phyloP scores from a whole-genome alignment of 1,140 invertebrate species.

The Magallana gigas region DNA sequence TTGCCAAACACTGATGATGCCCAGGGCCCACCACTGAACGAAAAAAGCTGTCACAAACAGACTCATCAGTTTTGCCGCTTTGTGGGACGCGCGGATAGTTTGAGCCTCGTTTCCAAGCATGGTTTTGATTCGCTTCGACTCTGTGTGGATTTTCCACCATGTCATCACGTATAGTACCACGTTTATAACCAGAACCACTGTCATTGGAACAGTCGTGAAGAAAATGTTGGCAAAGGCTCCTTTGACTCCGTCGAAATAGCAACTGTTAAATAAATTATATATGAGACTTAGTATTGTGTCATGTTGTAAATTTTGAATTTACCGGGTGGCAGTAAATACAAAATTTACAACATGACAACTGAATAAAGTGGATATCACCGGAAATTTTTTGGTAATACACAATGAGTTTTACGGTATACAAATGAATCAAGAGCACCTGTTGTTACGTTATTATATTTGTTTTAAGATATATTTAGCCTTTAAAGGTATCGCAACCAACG shows the following conservation, averaged over 20 bases:
- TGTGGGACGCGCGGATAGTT: conserved; percentile 46
- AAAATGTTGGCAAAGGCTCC: conserved; percentile 55
- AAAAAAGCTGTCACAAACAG: conserved; percentile 62
- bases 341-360: too few species aligned
- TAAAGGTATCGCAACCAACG: too few species aligned
- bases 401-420: too few species aligned
- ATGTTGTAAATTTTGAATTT: too few species aligned
- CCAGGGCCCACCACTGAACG: conserved; percentile 64
- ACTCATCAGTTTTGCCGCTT: conserved; percentile 59
- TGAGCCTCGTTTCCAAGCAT: conserved; percentile 42
- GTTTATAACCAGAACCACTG: conserved; percentile 56
- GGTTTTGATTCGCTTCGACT: conserved; percentile 45
- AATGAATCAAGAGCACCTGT: too few species aligned
- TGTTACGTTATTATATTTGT: too few species aligned
- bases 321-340: too few species aligned
- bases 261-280: conserved; percentile 49
- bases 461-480: too few species aligned
- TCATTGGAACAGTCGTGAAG: conserved; percentile 59
- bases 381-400: too few species aligned
- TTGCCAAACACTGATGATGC: conserved; percentile 59
- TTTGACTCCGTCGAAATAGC: conserved; percentile 63
- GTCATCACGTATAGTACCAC: conserved; percentile 58
- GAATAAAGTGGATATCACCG: too few species aligned
- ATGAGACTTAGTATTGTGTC: too few species aligned
- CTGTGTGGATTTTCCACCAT: conserved; percentile 56